Base-by-base conservation (phyloP, 1,140 invertebrate genomes). In the Drosophila tristis region DNA sequence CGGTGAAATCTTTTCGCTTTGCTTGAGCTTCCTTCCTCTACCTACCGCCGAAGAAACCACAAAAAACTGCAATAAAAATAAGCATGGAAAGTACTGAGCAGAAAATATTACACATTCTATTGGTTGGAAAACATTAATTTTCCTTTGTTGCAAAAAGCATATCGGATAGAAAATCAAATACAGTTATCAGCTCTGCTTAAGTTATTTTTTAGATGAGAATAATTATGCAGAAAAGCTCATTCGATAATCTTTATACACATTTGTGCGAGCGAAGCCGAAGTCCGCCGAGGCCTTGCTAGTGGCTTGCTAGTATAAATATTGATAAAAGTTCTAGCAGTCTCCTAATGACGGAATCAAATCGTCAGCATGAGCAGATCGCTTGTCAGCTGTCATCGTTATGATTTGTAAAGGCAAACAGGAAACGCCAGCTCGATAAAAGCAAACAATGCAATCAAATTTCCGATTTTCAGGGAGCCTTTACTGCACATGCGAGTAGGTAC, bases 1-100 rank as follows among this genome's bases (percentile, higher is more conserved):
- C 39, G 81, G 67, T 80, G 75, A 85, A 60, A 85, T 85, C 81
- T 86, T 66, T 78, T 63, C 82, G 81, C 82, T 81, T 78, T 81
- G 78, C 44, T 85, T 73, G 71, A 51, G 67, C 51, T 63, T 74
- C 68, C 51, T 63, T 74, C 68, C 74, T 66, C 58, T 39, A 16
- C 50, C 54, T 35, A 39, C 35, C 4, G 49, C 70, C 20, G 20
- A 45, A 44, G 49, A 71, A 48, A 57, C 67, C 67, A 60, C 74
- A 70, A 61, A 58, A 60, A 43, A 25, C 39, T 74, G 62, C 53
- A 55, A 54, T 47, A 68, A 47, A 55, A 48, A 50, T 20, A 45
- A 50, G 20, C 11, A 11, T 8, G 31, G 35, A 64, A 72, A 61
- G 42, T 66, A 25, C 50, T 45, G 29, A 43, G 5, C 58, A 44